Evolutionary conservation across 2,888 invertebrate genomes (phyloP).

Genomic region (Drosophila kokeensis): DNA sequence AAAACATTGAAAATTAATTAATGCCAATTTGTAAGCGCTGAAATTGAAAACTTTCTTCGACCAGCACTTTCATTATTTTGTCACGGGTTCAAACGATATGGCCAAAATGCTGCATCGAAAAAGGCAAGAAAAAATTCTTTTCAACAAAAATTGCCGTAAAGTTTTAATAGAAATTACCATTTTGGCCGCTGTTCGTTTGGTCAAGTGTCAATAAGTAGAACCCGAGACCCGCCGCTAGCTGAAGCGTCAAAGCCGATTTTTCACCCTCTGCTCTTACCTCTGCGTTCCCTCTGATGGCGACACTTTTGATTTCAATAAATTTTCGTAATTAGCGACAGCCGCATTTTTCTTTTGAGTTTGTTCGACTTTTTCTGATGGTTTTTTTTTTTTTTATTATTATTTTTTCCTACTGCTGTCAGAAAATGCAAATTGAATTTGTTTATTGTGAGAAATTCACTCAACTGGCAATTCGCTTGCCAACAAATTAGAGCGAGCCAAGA

Average conservation of each 20-base stretch:
- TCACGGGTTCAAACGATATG: constrained; percentile 65
- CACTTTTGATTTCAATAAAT: constrained; percentile 79
- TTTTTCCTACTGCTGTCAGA: constrained; percentile 45
- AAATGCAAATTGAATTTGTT: constrained; percentile 73
- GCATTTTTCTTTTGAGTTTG: constrained; percentile 59
- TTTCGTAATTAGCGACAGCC: constrained; percentile 75
- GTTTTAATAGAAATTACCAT: constrained; percentile 78
- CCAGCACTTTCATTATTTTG: constrained; percentile 61
- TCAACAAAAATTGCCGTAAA: constrained; percentile 63
- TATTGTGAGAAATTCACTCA: constrained; percentile 55
- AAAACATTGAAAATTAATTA: constrained; percentile 76
- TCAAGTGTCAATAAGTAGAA: constrained; percentile 75
- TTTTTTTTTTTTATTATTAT: constrained; percentile 11
- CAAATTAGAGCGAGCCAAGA: constrained; percentile 36
- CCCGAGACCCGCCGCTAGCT: constrained; percentile 35
- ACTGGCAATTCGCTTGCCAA: constrained; percentile 58
- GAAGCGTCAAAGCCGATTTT: constrained; percentile 55
- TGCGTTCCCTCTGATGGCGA: constrained; percentile 38
- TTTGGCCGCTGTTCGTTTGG: constrained; percentile 73
- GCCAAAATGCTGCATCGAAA: constrained; percentile 32
- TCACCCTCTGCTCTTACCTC: neutral
- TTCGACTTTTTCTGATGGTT: constrained; percentile 24
- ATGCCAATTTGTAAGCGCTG: constrained; percentile 75
- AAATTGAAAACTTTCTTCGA: constrained; percentile 72
- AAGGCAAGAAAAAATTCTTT: constrained; percentile 48